These are phyloP conservation scores for Lepidochitona cinerea DNA, from an alignment of 2,888 invertebrate genomes.

Conservation along the genomic window DNA sequence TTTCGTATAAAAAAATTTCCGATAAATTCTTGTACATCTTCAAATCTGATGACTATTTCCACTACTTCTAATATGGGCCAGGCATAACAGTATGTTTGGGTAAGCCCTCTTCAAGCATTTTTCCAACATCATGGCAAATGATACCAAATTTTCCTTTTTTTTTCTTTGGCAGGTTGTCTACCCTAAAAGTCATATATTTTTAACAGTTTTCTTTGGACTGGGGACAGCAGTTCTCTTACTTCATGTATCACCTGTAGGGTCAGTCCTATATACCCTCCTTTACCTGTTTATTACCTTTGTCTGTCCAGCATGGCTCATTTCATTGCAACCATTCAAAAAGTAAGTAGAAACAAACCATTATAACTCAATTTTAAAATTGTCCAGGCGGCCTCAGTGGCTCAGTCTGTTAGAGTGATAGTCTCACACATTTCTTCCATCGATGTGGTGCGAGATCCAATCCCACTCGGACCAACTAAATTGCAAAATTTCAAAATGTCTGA, in stretches of 20 bases:
- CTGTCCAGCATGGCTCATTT: constrained; percentile 70
- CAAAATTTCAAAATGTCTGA: no score
- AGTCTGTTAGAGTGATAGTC: no score
- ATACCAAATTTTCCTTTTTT: neutral
- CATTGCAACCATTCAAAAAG: constrained; percentile 72
- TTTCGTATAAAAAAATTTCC: no score
- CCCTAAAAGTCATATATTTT: constrained; percentile 38
- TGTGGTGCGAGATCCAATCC: neutral
- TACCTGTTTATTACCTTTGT: constrained; percentile 70
- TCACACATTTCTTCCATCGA: neutral
- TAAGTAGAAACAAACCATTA: constrained; percentile 41
- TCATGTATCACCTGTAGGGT: constrained; percentile 54
- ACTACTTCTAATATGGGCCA: no score
- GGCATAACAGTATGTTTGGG: no score
- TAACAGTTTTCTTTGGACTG: constrained; percentile 48
- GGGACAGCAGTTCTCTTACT: constrained; percentile 42
- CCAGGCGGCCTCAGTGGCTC: no score
- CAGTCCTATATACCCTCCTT: constrained; percentile 56
- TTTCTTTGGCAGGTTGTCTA: constrained; percentile 35
- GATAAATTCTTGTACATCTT: no score
- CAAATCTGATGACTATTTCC: no score
- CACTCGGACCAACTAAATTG: no score
- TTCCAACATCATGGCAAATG: neutral
- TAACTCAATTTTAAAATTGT: no score
- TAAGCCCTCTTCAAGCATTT: neutral